phyloP scores from a whole-genome alignment of 2,113 vertebrate species.

The Lontra canadensis region DNA sequence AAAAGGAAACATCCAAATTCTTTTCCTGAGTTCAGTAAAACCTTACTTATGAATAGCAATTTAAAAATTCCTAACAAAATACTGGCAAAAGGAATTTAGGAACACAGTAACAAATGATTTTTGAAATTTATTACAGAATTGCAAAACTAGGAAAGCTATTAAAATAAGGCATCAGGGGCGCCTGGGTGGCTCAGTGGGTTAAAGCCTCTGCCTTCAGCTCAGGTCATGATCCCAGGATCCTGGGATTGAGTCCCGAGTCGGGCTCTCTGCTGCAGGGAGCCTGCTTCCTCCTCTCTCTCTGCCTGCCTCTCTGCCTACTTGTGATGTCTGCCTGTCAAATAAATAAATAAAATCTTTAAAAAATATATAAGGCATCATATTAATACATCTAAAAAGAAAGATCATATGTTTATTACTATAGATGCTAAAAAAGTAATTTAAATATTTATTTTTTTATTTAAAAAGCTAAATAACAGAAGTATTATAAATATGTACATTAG shows the following conservation, averaged over 20 bases:
- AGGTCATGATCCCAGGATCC: no score
- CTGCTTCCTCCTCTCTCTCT: no score
- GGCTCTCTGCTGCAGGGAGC: no score
- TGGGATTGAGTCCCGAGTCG: no score
- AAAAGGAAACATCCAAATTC: neutral
- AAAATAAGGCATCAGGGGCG: neutral
- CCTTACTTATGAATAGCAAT: neutral
- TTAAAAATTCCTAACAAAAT: neutral
- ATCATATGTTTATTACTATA: neutral
- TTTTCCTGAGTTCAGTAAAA: neutral
- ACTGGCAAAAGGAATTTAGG: neutral
- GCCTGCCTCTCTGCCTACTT: no score
- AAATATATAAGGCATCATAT: neutral
- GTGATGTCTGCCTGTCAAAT: no score
- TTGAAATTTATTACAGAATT: constrained; percentile 20
- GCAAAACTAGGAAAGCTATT: neutral
- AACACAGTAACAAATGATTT: neutral
- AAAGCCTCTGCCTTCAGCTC: no score
- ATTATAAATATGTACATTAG: neutral
- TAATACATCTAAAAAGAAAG: constrained; percentile 1
- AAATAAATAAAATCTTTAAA: no score
- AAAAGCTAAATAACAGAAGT: neutral
- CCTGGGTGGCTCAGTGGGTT: no score
- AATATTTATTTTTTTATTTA: neutral
- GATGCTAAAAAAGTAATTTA: neutral